Evolutionary conservation across 2,113 vertebrate genomes (phyloP).

Genomic region (Ammodramus savannarum): DNA sequence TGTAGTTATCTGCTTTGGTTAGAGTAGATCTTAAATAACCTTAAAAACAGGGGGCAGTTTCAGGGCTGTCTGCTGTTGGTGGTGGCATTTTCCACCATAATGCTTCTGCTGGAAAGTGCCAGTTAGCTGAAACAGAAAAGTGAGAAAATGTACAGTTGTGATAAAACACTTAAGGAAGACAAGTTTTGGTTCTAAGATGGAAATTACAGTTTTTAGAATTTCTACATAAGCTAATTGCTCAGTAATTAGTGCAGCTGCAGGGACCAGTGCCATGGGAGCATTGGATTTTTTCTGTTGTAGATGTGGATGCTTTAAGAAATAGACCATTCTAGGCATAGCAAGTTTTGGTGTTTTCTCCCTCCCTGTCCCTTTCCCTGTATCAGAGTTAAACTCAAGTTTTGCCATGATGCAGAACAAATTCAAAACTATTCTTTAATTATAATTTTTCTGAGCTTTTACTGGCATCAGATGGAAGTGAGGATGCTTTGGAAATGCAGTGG

Average conservation of each 20-base stretch:
- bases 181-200: background rate
- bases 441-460: background rate
- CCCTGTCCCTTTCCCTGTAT: background rate
- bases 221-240: background rate
- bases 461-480: background rate
- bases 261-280: background rate
- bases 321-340: background rate
- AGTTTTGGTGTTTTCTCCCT: background rate
- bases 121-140: slow-evolving; percentile 4
- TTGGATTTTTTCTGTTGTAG: background rate
- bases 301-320: background rate
- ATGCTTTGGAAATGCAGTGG: background rate
- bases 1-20: background rate
- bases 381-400: background rate
- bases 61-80: background rate
- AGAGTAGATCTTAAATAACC: background rate
- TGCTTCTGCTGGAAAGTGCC: background rate
- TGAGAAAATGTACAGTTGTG: background rate
- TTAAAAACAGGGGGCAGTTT: background rate
- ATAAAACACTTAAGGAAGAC: background rate
- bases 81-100: slow-evolving; percentile 4
- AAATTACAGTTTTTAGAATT: background rate
- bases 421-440: background rate
- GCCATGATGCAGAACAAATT: background rate
- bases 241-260: background rate